A percentile compares a stretch with the other conserved stretches of the same genome.
Conservation (phyloP, 2,113 vertebrate species). For the Microcebus tavaratra region DNA sequence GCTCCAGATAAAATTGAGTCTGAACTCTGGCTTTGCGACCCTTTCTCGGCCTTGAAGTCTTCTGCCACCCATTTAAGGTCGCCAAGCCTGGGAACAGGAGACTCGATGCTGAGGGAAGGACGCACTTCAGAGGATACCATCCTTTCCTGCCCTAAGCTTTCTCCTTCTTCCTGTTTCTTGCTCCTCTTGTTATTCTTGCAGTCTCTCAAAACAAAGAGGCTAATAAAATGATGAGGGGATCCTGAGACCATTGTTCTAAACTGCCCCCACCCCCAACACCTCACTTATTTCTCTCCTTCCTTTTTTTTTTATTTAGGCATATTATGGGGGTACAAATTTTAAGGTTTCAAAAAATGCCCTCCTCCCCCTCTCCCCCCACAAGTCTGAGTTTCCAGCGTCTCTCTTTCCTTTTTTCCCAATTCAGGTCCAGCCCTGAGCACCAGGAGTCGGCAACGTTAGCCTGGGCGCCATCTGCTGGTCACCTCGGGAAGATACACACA, state of each 20-base stretch:
- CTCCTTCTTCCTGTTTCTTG: background rate
- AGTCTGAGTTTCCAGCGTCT: too few species aligned
- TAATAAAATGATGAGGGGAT: background rate
- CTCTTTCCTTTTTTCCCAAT: accelerated
- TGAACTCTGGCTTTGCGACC: accelerated
- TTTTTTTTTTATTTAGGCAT: too few species aligned
- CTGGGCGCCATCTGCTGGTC: constrained; percentile 48
- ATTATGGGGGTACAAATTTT: too few species aligned
- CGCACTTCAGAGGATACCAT: too few species aligned
- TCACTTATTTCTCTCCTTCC: background rate
- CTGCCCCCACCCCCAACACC: accelerated
- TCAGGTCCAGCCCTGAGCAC: accelerated
- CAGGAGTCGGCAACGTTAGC: accelerated
- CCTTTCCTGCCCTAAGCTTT: background rate
- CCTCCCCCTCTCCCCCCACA: too few species aligned
- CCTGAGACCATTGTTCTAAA: background rate
- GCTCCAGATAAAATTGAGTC: background rate
- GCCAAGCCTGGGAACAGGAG: accelerated
- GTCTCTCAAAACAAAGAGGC: background rate
- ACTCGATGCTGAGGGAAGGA: accelerated
- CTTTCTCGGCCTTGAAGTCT: background rate
- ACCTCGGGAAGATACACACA: background rate
- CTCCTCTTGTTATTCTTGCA: background rate
- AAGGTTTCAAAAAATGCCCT: too few species aligned
- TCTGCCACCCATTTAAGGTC: background rate